Conservation (phyloP, 2,113 vertebrate genomes). For the Prochilodus magdalenae region DNA sequence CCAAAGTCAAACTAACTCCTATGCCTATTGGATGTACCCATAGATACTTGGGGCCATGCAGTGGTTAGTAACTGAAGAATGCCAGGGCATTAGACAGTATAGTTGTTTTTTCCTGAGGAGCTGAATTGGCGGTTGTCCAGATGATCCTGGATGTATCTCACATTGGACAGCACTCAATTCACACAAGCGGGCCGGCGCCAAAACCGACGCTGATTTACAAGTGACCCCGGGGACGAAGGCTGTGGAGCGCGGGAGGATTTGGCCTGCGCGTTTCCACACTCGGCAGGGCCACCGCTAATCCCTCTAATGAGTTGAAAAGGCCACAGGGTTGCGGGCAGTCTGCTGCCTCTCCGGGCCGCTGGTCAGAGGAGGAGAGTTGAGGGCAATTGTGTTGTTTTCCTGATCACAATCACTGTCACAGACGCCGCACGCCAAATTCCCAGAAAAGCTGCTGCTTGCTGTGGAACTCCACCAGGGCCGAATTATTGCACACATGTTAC, state of each 20-base stretch:
- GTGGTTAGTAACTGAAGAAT: background rate
- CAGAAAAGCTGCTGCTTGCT: slow-evolving; percentile 7
- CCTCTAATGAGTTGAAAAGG: slow-evolving; percentile 45
- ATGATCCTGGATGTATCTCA: background rate
- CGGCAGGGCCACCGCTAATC: slow-evolving; percentile 13
- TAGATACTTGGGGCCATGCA: no score
- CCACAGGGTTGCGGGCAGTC: background rate
- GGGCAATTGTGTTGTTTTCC: slow-evolving; percentile 4
- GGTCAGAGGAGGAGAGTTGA: background rate
- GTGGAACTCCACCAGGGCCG: background rate
- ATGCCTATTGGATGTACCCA: no score
- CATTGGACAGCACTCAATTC: slow-evolving; percentile 20
- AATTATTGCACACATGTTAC: background rate
- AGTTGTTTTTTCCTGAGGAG: background rate
- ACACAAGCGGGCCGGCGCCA: slow-evolving; percentile 35
- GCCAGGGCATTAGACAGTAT: background rate
- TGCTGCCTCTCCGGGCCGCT: background rate
- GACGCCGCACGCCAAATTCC: slow-evolving; percentile 5
- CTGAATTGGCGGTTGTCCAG: slow-evolving; percentile 13
- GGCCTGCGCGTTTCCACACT: slow-evolving; percentile 9
- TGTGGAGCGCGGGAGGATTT: slow-evolving; percentile 23
- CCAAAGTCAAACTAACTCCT: no score
- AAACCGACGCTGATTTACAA: slow-evolving; percentile 34
- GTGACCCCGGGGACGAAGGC: slow-evolving; percentile 24
- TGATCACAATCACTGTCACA: slow-evolving; percentile 9